Percentiles rank a stretch among this genome's conserved stretches.
Evolutionary conservation across 2,113 vertebrate species (phyloP).

Genomic region (Brachyhypopomus gauderio): DNA sequence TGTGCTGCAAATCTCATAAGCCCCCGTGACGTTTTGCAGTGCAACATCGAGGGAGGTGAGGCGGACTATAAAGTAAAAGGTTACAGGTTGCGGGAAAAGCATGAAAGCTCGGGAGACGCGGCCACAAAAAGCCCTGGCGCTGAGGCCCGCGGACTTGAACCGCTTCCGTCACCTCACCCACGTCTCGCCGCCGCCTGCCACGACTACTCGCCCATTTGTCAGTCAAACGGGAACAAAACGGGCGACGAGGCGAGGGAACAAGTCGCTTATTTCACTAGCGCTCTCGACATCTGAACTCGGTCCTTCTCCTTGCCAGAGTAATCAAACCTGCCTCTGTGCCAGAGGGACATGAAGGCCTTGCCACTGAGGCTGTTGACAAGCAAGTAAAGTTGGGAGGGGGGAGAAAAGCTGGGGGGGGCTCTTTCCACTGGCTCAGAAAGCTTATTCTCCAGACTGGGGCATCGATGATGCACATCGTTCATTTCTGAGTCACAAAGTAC

Average conservation of each 20-base stretch:
- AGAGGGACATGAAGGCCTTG: constrained; percentile 18
- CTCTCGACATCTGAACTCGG: constrained; percentile 58
- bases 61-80: background rate
- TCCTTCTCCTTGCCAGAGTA: constrained; percentile 40
- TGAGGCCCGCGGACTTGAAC: constrained; percentile 33
- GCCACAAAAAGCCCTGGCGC: background rate
- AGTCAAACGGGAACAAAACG: constrained; percentile 39
- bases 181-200: constrained; percentile 29
- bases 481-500: background rate
- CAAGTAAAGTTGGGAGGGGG: background rate
- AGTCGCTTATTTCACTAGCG: constrained; percentile 43
- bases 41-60: background rate
- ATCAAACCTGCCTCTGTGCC: constrained; percentile 44
- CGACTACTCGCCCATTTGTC: constrained; percentile 48
- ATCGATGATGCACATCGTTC: constrained; percentile 2
- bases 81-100: background rate
- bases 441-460: constrained; percentile 9
- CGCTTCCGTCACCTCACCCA: constrained; percentile 38
- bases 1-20: background rate
- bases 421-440: background rate
- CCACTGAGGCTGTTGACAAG: constrained; percentile 11
- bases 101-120: background rate
- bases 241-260: constrained; percentile 46
- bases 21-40: background rate
- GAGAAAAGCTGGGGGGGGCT: background rate